Evolutionary conservation across 2,113 vertebrate genomes (phyloP).

Genomic region (Anguilla rostrata): DNA sequence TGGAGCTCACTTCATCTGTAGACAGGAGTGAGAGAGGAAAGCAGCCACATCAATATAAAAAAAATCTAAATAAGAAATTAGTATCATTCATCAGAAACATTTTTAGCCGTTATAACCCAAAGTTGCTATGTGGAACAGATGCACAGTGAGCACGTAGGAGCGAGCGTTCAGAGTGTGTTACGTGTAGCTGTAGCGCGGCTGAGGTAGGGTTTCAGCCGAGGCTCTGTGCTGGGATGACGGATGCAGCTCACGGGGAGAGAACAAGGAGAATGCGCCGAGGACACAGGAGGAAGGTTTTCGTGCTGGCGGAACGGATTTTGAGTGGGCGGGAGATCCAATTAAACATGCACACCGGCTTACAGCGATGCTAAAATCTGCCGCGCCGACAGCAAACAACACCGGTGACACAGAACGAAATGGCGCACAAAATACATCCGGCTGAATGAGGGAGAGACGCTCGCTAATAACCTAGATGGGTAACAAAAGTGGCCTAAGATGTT

Average conservation of each 20-base stretch:
- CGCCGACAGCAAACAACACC: conserved; percentile 71
- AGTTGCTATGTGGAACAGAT: neutral
- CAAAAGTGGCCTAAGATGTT: neutral
- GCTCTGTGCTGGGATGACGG: neutral
- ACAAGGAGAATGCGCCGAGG: conserved; percentile 54
- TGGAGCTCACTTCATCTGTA: too few relatives aligned
- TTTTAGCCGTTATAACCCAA: neutral
- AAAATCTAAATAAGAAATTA: neutral
- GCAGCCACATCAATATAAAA: neutral
- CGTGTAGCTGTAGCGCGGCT: neutral
- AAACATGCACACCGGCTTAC: conserved; percentile 76
- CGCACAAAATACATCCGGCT: conserved; percentile 51
- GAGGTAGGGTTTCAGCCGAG: neutral
- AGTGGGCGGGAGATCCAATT: conserved; percentile 77
- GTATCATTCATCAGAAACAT: neutral
- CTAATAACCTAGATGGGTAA: conserved; percentile 38
- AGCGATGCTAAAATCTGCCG: conserved; percentile 71
- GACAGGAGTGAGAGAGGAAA: too few relatives aligned
- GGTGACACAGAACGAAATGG: conserved; percentile 58
- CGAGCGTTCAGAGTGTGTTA: neutral
- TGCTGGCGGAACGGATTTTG: conserved; percentile 75
- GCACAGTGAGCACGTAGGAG: neutral
- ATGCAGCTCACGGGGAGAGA: conserved; percentile 52
- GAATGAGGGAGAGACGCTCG: neutral
- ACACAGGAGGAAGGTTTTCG: conserved; percentile 63